Evolutionary conservation across 2,888 invertebrate genomes (phyloP).

Genomic region (Eupithecia dodoneata): DNA sequence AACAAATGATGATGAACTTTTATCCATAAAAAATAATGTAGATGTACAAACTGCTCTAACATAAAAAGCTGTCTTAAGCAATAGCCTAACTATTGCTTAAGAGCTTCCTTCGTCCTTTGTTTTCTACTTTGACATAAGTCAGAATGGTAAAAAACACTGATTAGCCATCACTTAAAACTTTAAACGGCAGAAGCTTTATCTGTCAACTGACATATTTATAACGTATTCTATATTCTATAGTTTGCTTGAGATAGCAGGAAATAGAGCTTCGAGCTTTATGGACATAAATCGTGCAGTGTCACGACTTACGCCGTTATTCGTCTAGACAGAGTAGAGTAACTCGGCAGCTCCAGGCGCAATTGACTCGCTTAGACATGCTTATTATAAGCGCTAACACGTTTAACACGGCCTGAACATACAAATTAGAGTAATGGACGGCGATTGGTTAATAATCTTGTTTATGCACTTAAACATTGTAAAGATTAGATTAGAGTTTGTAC

Average conservation of each 20-base stretch:
- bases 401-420: slow-evolving; percentile 27
- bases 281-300: slow-evolving; percentile 8
- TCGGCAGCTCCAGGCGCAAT: slow-evolving; percentile 33
- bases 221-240: neutral
- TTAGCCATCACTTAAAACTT: neutral
- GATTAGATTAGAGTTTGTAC: neutral
- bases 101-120: no score
- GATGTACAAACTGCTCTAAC: neutral
- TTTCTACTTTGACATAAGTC: neutral
- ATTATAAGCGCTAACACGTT: slow-evolving; percentile 33
- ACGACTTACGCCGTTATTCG: slow-evolving; percentile 13
- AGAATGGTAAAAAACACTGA: neutral
- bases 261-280: neutral
- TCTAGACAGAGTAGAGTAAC: slow-evolving; percentile 35
- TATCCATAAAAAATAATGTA: slow-evolving; percentile 6
- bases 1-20: slow-evolving; percentile 63
- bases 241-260: neutral
- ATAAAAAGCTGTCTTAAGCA: neutral
- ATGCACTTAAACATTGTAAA: slow-evolving; percentile 11
- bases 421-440: slow-evolving; percentile 35
- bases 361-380: slow-evolving; percentile 30
- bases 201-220: no score
- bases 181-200: no score
- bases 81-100: no score
- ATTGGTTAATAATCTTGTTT: slow-evolving; percentile 22